Evolutionary conservation across 2,888 invertebrate genomes (phyloP).

Genomic region (Spilosoma lubricipeda): DNA sequence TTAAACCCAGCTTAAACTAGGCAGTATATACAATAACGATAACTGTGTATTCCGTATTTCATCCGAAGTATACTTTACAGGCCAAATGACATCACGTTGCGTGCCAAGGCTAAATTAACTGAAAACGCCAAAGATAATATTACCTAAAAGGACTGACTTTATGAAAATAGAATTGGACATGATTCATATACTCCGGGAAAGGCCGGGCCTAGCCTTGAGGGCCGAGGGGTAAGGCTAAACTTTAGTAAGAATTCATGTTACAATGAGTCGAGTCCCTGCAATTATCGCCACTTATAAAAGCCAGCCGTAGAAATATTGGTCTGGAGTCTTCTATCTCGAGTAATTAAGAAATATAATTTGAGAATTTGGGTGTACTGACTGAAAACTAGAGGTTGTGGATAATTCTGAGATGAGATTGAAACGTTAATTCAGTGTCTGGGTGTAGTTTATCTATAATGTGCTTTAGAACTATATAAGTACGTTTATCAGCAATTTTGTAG

Average conservation of each 20-base stretch:
- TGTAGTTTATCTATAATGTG: not conserved
- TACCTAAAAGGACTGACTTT: slow-evolving; percentile 39
- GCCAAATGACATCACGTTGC: slow-evolving; percentile 4
- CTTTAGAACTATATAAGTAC: no score
- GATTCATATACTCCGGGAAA: not conserved
- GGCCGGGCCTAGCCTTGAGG: not conserved
- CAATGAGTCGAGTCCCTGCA: not conserved
- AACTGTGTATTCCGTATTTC: not conserved
- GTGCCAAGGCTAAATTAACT: slow-evolving; percentile 31
- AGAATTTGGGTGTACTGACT: not conserved
- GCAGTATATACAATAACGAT: not conserved
- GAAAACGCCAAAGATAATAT: slow-evolving; percentile 46
- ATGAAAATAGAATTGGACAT: slow-evolving; percentile 48
- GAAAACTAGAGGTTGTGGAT: not conserved
- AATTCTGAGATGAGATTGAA: not conserved
- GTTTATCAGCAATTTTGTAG: not conserved
- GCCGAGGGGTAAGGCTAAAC: not conserved
- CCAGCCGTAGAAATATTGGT: not conserved
- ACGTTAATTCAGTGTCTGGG: not conserved
- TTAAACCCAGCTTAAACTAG: not conserved
- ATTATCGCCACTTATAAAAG: not conserved
- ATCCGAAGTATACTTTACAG: not conserved
- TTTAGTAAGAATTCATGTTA: not conserved
- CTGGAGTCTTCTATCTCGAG: not conserved
- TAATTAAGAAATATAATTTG: not conserved